These are phyloP conservation scores for Saccopteryx bilineata DNA, from an alignment of 2,113 vertebrate genomes.

Conservation along the genomic window DNA sequence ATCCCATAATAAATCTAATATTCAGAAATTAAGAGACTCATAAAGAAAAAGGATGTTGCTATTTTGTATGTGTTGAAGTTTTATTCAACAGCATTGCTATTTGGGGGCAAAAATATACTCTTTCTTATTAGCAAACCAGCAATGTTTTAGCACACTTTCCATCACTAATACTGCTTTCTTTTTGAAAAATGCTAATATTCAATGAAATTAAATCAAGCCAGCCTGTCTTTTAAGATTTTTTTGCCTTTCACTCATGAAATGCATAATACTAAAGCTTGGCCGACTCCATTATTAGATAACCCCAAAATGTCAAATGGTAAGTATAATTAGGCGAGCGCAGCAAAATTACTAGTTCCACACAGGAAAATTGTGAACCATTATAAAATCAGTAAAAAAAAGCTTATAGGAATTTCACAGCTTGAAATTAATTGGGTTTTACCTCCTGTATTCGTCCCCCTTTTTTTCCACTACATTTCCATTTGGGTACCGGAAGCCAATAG, in stretches of 20 bases:
- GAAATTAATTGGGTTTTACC: constrained; percentile 70
- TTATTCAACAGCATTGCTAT: constrained; percentile 29
- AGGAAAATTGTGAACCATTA: constrained; percentile 63
- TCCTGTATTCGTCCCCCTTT: constrained; percentile 1
- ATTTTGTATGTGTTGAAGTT: constrained; percentile 35
- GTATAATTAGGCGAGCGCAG: constrained; percentile 71
- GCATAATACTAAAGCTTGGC: constrained; percentile 62
- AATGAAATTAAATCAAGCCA: constrained; percentile 75
- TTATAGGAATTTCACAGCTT: constrained; percentile 76
- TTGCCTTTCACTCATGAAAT: constrained; percentile 63
- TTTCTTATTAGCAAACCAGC: constrained; percentile 71
- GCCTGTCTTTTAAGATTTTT: constrained; percentile 38
- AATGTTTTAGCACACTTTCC: constrained; percentile 67
- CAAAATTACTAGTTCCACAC: constrained; percentile 62
- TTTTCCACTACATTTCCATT: constrained; percentile 72
- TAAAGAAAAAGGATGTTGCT: constrained; percentile 67
- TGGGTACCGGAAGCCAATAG: constrained; percentile 70
- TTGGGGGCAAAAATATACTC: background rate
- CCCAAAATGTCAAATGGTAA: constrained; percentile 71
- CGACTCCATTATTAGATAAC: constrained; percentile 80
- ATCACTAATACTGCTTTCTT: constrained; percentile 51
- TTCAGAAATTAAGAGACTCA: constrained; percentile 34
- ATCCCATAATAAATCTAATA: constrained; percentile 73
- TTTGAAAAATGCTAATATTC: constrained; percentile 74
- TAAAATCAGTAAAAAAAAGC: constrained; percentile 75